Evolutionary conservation across 2,797 vertebrate genomes (phyloP).

Genomic region (Nyctalus aviator): DNA sequence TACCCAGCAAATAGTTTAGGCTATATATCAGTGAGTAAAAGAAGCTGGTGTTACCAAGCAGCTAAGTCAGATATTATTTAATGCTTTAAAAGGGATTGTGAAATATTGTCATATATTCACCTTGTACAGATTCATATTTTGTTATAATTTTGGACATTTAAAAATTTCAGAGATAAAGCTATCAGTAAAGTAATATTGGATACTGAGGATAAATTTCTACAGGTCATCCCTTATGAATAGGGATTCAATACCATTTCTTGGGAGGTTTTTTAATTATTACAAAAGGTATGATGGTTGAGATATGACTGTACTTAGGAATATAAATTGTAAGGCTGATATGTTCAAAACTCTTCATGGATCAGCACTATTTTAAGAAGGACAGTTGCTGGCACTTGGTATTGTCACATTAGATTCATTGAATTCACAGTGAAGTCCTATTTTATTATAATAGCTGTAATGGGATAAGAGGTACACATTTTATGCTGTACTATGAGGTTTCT

Average conservation of each 20-base stretch:
- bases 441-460: slow-evolving; percentile 92
- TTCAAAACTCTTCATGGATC: slow-evolving; percentile 93
- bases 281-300: slow-evolving; percentile 93
- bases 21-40: slow-evolving; percentile 90
- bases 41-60: slow-evolving; percentile 89
- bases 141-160: slow-evolving; percentile 42
- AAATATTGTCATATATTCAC: slow-evolving; percentile 81
- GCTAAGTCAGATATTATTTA: slow-evolving; percentile 88
- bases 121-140: neutral
- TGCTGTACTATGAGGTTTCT: slow-evolving; percentile 95
- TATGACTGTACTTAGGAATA: slow-evolving; percentile 90
- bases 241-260: slow-evolving; percentile 91
- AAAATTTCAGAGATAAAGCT: slow-evolving; percentile 93
- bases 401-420: slow-evolving; percentile 94
- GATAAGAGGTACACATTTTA: slow-evolving; percentile 94
- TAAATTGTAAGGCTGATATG: slow-evolving; percentile 91
- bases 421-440: slow-evolving; percentile 93
- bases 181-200: slow-evolving; percentile 94
- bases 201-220: slow-evolving; percentile 91
- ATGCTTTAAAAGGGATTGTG: slow-evolving; percentile 87
- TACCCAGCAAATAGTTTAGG: slow-evolving; percentile 90
- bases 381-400: slow-evolving; percentile 92
- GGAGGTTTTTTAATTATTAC: slow-evolving; percentile 91
- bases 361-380: slow-evolving; percentile 93
- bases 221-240: slow-evolving; percentile 91